These are phyloP conservation scores for Xenopus petersii DNA, from an alignment of 2,797 vertebrate genomes.

Conservation along the genomic window DNA sequence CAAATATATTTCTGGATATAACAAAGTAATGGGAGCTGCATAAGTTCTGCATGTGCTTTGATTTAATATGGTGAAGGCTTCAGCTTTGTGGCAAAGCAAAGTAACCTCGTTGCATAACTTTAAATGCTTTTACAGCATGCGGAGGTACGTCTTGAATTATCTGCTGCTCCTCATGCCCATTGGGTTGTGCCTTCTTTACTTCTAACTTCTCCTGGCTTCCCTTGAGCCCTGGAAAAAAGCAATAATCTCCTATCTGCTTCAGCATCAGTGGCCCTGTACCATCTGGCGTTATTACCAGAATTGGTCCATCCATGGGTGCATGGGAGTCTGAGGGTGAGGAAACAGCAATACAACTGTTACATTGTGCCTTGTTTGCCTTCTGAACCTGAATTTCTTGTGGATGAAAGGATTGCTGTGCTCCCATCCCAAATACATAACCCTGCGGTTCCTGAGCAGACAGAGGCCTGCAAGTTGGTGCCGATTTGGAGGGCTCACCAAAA, in stretches of 20 bases:
- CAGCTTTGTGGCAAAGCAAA: constrained; percentile 52
- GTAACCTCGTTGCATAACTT: constrained; percentile 66
- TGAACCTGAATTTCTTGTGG: neutral
- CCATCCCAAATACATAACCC: constrained; percentile 34
- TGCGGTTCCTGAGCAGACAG: neutral
- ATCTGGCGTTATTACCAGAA: constrained; percentile 49
- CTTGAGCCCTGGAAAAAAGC: constrained; percentile 60
- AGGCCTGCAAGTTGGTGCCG: neutral
- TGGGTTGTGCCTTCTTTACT: constrained; percentile 6
- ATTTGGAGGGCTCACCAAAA: neutral
- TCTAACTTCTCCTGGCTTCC: constrained; percentile 41
- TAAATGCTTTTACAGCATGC: constrained; percentile 65
- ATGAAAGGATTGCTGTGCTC: constrained; percentile 2
- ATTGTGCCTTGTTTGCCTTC: neutral
- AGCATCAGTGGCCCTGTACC: constrained; percentile 64
- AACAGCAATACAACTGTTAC: constrained; percentile 1
- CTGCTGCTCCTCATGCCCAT: constrained; percentile 36
- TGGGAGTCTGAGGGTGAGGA: constrained; percentile 4
- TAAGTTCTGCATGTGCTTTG: no score
- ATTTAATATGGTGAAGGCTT: neutral
- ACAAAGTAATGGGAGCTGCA: no score
- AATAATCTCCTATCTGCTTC: constrained; percentile 70
- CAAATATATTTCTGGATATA: no score
- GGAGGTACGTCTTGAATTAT: constrained; percentile 36
- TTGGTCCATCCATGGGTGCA: constrained; percentile 5